These are phyloP conservation scores for Chelonus insularis DNA, from an alignment of 1,140 invertebrate genomes.

Conservation along the genomic window DNA sequence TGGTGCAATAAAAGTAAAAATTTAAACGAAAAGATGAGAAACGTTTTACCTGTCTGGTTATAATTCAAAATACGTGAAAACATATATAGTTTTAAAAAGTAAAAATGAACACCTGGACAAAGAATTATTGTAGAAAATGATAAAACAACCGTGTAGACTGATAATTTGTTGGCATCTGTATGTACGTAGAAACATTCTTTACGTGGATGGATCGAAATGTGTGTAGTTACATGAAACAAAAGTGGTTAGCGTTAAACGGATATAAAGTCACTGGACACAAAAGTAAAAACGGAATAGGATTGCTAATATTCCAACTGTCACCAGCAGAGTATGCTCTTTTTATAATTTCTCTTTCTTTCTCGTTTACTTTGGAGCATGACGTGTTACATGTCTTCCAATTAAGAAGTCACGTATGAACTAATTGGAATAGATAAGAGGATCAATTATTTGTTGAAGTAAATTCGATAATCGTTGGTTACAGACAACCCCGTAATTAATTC, in stretches of 20 bases:
- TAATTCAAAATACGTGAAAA: too few species aligned
- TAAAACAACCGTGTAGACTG: too few species aligned
- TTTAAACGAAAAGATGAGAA: too few species aligned
- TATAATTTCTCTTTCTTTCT: slow-evolving; percentile 4
- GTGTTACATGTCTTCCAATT: background rate
- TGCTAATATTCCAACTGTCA: slow-evolving; percentile 50
- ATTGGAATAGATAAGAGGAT: background rate
- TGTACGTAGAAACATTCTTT: background rate
- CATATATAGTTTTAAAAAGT: too few species aligned
- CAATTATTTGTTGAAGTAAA: background rate
- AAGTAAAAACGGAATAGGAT: slow-evolving; percentile 36
- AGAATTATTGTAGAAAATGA: too few species aligned
- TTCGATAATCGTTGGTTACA: background rate
- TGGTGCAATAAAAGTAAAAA: too few species aligned
- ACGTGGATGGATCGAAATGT: background rate
- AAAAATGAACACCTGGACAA: too few species aligned
- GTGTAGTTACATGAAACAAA: slow-evolving; percentile 1
- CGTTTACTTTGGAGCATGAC: background rate
- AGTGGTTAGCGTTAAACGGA: slow-evolving; percentile 17
- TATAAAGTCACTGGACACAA: slow-evolving; percentile 36
- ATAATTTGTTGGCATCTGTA: too few species aligned
- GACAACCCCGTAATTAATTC: too few species aligned
- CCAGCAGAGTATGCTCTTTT: slow-evolving; percentile 33
- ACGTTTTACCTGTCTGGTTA: too few species aligned
- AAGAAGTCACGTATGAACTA: background rate